These are phyloP conservation scores for Heliconius hortense DNA, from an alignment of 2,888 invertebrate genomes.

Conservation along the genomic window DNA sequence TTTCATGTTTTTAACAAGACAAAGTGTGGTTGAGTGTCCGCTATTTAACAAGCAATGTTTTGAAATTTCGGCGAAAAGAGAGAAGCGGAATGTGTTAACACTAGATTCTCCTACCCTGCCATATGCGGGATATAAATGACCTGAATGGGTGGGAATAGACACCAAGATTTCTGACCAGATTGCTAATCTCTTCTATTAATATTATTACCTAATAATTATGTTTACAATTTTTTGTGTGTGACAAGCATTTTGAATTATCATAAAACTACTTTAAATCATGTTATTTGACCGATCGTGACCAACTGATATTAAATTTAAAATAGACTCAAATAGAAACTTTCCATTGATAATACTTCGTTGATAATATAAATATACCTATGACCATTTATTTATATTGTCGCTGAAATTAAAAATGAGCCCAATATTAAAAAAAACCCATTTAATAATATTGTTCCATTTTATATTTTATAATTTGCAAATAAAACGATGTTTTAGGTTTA, in stretches of 20 bases:
- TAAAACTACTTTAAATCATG: slow-evolving; percentile 3
- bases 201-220: background rate
- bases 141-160: background rate
- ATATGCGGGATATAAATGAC: too few species aligned
- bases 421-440: too few species aligned
- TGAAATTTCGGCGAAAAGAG: too few species aligned
- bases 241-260: background rate
- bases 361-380: too few species aligned
- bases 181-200: background rate
- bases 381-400: too few species aligned
- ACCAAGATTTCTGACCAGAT: background rate
- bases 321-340: background rate
- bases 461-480: too few species aligned
- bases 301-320: slow-evolving; percentile 2
- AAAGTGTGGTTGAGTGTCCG: background rate
- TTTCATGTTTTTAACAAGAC: background rate
- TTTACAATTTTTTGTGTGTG: background rate
- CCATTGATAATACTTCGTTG: background rate
- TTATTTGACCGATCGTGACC: slow-evolving; percentile 5
- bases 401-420: too few species aligned
- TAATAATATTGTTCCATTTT: too few species aligned
- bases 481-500: too few species aligned
- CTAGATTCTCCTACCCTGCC: too few species aligned
- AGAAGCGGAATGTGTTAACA: too few species aligned
- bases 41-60: too few species aligned